These are phyloP conservation scores for Rhadina sibilatrix DNA, from an alignment of 2,113 vertebrate species.

Conservation along the genomic window DNA sequence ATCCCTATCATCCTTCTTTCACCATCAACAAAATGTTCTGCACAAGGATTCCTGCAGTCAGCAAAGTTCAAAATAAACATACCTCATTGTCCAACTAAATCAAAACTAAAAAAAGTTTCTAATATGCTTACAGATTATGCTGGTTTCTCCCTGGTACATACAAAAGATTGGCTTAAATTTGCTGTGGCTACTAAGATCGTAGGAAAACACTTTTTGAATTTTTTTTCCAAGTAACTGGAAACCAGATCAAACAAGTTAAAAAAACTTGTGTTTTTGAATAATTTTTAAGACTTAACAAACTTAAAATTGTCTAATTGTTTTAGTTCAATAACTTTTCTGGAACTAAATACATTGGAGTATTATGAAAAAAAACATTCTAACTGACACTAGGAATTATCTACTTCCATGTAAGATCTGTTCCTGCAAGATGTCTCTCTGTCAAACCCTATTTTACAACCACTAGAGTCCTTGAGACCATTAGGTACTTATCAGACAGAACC, in stretches of 20 bases:
- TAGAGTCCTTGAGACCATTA: not conserved
- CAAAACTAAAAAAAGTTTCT: not conserved
- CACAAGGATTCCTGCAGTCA: not conserved
- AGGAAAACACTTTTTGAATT: not conserved
- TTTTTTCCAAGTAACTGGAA: not conserved
- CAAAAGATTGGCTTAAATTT: not conserved
- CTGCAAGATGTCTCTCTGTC: conserved; percentile 3
- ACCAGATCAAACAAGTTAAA: not conserved
- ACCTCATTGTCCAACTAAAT: not conserved
- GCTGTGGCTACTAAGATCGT: not conserved
- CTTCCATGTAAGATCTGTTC: conserved; percentile 9
- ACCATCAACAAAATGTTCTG: not conserved
- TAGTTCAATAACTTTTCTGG: not conserved
- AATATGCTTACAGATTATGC: not conserved
- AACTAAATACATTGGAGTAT: not conserved
- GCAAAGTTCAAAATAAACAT: not conserved
- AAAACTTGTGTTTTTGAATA: not conserved
- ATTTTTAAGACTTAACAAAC: not conserved
- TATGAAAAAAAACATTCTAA: not conserved
- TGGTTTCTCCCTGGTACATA: not conserved
- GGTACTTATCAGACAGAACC: not conserved
- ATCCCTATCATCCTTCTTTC: not conserved
- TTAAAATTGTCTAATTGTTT: not conserved
- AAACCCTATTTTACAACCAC: not conserved
- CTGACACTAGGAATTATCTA: not conserved